Conservation (phyloP, 2,888 invertebrate species). For the Cheilosia soror region DNA sequence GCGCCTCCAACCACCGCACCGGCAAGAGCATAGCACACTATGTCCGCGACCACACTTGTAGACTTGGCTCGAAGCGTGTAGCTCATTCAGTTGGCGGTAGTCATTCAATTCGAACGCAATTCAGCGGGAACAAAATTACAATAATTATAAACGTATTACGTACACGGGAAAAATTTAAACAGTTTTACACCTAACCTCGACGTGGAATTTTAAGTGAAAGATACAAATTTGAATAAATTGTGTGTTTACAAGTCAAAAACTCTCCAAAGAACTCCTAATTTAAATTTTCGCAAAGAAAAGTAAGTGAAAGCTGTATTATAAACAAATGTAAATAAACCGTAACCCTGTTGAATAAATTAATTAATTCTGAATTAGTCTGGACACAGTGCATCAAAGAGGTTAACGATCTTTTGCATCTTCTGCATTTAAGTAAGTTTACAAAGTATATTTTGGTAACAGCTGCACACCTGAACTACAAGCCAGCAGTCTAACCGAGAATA, state of each 20-base stretch:
- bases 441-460: slow-evolving; percentile 9
- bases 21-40: slow-evolving; percentile 14
- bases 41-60: slow-evolving; percentile 33
- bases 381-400: slow-evolving; percentile 23
- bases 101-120: slow-evolving; percentile 67
- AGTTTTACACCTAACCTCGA: neutral
- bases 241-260: neutral
- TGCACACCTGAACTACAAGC: neutral
- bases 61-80: slow-evolving; percentile 46
- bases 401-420: slow-evolving; percentile 27
- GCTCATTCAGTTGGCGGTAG: slow-evolving; percentile 70
- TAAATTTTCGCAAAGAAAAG: neutral
- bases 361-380: slow-evolving; percentile 1
- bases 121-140: slow-evolving; percentile 31
- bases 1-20: slow-evolving; percentile 34
- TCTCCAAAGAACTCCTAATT: slow-evolving; percentile 1
- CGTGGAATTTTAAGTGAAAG: neutral
- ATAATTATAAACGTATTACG: slow-evolving; percentile 15
- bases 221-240: neutral
- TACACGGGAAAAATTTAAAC: neutral
- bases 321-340: neutral
- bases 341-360: slow-evolving; percentile 18
- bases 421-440: slow-evolving; percentile 25
- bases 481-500: slow-evolving; percentile 7
- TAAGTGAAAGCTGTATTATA: slow-evolving; percentile 36